A percentile compares a stretch with the other conserved stretches of the same genome.
Evolutionary conservation across 2,888 invertebrate species (phyloP).

Genomic region (Eristalis tenax): DNA sequence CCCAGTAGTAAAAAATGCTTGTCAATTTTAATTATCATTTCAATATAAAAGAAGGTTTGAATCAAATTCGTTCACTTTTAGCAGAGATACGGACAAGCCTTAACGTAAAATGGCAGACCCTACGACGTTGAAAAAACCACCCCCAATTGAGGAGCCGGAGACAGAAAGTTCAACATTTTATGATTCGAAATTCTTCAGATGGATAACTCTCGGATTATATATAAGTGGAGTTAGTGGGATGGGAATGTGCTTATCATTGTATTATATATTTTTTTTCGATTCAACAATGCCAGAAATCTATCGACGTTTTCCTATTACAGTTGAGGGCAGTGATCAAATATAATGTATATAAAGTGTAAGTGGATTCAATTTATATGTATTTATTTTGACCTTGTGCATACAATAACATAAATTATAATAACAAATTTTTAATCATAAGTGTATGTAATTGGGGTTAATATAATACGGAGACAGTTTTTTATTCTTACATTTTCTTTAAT

Average conservation of each 20-base stretch:
- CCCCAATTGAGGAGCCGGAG: constrained; percentile 17
- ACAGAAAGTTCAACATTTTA: constrained; percentile 74
- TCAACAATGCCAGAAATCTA: constrained; percentile 80
- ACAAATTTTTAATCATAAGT: neutral
- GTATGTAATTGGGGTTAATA: neutral
- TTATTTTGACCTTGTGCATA: neutral
- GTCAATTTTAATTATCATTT: constrained; percentile 50
- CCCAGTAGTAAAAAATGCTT: neutral
- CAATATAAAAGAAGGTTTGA: constrained; percentile 28
- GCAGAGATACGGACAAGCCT: neutral
- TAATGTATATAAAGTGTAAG: neutral
- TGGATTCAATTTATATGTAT: constrained; percentile 8
- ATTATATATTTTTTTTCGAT: constrained; percentile 79
- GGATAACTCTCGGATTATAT: constrained; percentile 77
- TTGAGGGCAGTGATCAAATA: constrained; percentile 72
- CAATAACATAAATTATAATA: neutral
- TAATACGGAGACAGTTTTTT: neutral
- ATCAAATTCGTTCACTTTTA: neutral
- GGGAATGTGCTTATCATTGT: constrained; percentile 77
- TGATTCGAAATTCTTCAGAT: constrained; percentile 77
- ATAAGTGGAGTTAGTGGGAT: constrained; percentile 78
- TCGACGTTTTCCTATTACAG: constrained; percentile 77
- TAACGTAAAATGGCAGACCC: constrained; percentile 26
- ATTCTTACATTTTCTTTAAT: constrained; percentile 73
- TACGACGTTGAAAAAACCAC: neutral